phyloP scores from a whole-genome alignment of 2,113 vertebrate species.

The Chiloscyllium plagiosum region DNA sequence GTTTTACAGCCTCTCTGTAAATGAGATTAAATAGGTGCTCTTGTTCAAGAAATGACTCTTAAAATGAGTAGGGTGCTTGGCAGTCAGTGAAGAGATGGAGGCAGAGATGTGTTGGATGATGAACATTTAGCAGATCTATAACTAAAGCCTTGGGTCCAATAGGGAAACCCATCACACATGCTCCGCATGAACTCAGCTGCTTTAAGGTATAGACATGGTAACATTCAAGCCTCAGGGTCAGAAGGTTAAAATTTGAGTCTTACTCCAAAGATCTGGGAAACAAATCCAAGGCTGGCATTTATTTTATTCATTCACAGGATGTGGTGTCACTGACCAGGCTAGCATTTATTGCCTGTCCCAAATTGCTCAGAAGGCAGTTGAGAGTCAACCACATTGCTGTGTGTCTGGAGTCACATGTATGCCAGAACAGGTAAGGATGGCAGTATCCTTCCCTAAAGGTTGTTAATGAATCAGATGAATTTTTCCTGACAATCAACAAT shows the following conservation, averaged over 20 bases:
- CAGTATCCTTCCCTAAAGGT: too few species aligned
- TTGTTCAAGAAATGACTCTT: conserved; percentile 25
- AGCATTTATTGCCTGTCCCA: too few species aligned
- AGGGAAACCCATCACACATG: neutral
- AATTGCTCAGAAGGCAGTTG: too few species aligned
- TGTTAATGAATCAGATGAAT: too few species aligned
- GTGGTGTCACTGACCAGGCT: too few species aligned
- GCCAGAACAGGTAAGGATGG: too few species aligned
- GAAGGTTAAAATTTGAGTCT: neutral
- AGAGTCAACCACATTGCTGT: too few species aligned
- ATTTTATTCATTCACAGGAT: too few species aligned
- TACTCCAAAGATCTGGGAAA: neutral
- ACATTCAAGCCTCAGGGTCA: neutral
- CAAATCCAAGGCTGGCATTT: neutral
- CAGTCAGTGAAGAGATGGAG: neutral
- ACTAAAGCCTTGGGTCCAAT: neutral
- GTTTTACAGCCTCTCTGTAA: conserved; percentile 26
- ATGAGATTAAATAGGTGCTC: conserved; percentile 28
- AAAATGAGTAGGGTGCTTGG: conserved; percentile 6
- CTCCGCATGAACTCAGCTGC: neutral
- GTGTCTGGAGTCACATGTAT: too few species aligned
- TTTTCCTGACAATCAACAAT: too few species aligned
- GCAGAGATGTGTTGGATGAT: neutral
- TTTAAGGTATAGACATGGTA: neutral
- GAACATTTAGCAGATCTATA: neutral